These are phyloP conservation scores for Paramormyrops hopkinsi DNA, from an alignment of 2,797 vertebrate species.

Conservation along the genomic window DNA sequence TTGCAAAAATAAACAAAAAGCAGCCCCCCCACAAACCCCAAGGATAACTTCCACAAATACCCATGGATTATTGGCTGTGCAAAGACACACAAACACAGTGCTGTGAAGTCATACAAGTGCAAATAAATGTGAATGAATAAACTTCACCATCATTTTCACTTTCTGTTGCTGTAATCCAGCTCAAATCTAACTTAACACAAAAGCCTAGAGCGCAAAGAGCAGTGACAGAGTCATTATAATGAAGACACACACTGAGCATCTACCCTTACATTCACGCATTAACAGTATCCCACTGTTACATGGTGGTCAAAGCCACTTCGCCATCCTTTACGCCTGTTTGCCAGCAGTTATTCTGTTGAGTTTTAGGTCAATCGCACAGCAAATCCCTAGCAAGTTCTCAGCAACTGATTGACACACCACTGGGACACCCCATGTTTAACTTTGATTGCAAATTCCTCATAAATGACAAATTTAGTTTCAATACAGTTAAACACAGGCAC, in stretches of 20 bases:
- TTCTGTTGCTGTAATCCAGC: background rate
- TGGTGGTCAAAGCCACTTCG: background rate
- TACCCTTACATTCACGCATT: background rate
- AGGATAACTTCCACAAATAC: background rate
- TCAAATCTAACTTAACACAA: background rate
- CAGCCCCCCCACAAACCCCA: background rate
- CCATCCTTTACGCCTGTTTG: background rate
- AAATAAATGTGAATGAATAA: background rate
- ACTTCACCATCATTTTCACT: background rate
- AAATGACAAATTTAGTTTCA: background rate
- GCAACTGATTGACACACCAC: background rate
- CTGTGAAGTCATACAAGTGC: background rate
- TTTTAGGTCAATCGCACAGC: background rate
- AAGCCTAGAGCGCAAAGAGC: background rate
- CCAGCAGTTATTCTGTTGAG: background rate
- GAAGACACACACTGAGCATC: background rate
- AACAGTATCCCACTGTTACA: background rate
- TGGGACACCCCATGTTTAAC: background rate
- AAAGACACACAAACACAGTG: background rate
- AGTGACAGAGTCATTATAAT: background rate
- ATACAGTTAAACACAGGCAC: background rate
- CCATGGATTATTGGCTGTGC: background rate
- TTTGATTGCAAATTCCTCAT: background rate
- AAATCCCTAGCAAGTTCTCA: background rate
- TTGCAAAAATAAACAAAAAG: background rate